Conservation (phyloP, 1,140 invertebrate genomes). For the Epicauta chinensis region DNA sequence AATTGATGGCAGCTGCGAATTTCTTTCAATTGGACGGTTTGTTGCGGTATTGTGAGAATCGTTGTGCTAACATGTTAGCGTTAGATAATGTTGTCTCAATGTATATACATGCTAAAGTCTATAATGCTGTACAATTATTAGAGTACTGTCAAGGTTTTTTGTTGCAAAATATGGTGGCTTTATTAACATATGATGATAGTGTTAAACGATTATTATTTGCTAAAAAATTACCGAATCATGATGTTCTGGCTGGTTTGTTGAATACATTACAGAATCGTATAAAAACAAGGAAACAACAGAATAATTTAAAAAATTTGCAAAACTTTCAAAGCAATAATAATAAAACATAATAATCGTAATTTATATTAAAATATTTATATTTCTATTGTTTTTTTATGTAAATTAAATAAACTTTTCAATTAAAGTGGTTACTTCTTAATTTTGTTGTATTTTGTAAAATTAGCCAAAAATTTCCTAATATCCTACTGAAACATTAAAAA, state of each 20-base stretch:
- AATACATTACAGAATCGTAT: slow-evolving; percentile 74
- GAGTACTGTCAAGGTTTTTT: slow-evolving; percentile 86
- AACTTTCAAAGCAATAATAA: slow-evolving; percentile 13
- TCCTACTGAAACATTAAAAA: too few relatives aligned
- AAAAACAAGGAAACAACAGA: slow-evolving; percentile 46
- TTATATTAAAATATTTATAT: too few relatives aligned
- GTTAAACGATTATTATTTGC: slow-evolving; percentile 83
- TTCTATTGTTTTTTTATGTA: too few relatives aligned
- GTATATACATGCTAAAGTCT: slow-evolving; percentile 91
- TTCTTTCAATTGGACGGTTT: slow-evolving; percentile 87
- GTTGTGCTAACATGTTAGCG: slow-evolving; percentile 76
- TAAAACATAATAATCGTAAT: too few relatives aligned
- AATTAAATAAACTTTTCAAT: too few relatives aligned
- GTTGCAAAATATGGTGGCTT: slow-evolving; percentile 88
- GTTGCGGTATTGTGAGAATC: slow-evolving; percentile 75
- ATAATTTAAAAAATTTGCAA: slow-evolving; percentile 26
- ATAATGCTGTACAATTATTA: slow-evolving; percentile 76
- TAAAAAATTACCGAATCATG: slow-evolving; percentile 83
- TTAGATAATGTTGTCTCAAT: slow-evolving; percentile 86
- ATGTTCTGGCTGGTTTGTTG: slow-evolving; percentile 75
- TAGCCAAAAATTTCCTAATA: too few relatives aligned
- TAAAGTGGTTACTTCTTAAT: too few relatives aligned
- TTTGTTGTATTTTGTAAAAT: too few relatives aligned
- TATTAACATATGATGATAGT: slow-evolving; percentile 84
- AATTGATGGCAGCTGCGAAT: slow-evolving; percentile 85